These are phyloP conservation scores for Aleadryas rufinucha DNA, from an alignment of 2,113 vertebrate species.

Conservation along the genomic window DNA sequence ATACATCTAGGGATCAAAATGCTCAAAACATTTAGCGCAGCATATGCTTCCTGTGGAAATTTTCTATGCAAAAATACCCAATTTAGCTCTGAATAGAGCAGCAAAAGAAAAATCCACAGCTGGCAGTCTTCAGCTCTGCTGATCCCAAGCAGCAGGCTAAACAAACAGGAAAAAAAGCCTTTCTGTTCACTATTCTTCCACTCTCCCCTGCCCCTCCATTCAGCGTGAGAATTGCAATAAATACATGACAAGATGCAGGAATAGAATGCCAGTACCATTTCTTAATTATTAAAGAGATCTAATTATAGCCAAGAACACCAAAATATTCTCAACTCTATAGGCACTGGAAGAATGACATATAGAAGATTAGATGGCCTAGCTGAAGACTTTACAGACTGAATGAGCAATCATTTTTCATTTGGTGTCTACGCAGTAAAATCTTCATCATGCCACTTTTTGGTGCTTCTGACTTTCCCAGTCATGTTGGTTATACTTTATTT, in stretches of 20 bases:
- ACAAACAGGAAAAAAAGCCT: neutral
- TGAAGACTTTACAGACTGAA: neutral
- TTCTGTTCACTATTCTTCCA: neutral
- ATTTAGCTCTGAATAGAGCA: conserved; percentile 13
- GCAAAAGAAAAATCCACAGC: conserved; percentile 4
- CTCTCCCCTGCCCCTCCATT: neutral
- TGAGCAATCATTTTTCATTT: neutral
- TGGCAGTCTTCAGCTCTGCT: neutral
- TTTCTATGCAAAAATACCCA: neutral
- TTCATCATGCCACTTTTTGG: neutral
- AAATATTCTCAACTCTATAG: neutral
- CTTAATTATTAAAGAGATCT: neutral
- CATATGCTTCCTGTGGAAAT: conserved; percentile 29
- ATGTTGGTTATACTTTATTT: neutral
- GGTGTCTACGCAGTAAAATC: neutral
- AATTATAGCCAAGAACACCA: neutral
- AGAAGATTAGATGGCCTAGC: neutral
- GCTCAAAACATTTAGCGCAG: conserved; percentile 22
- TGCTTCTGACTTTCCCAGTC: neutral
- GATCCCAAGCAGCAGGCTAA: neutral
- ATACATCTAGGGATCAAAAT: conserved; percentile 12
- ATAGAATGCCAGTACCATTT: neutral
- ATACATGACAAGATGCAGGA: neutral
- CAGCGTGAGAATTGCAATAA: neutral
- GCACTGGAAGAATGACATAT: rapidly evolving